A percentile compares a stretch with the other conserved stretches of the same genome.
These are phyloP conservation scores for Picus viridis DNA, from an alignment of 2,797 vertebrate species.

Conservation along the genomic window DNA sequence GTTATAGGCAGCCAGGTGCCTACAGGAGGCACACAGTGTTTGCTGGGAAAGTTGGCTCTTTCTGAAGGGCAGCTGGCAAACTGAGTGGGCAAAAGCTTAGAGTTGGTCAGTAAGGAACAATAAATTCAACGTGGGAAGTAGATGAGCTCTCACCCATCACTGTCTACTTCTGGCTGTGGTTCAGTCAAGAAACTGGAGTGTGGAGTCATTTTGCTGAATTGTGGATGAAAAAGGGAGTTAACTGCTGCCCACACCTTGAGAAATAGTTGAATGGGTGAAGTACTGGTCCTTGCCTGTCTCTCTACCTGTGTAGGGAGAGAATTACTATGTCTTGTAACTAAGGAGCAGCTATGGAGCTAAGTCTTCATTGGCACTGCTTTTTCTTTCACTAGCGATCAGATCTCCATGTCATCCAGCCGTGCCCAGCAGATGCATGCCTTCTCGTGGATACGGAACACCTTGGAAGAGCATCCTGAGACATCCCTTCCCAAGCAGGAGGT, in stretches of 20 bases:
- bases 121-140: neutral
- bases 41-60: neutral
- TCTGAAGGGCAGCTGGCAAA: neutral
- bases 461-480: slow-evolving; percentile 97
- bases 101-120: neutral
- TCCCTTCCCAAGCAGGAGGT: slow-evolving; percentile 99
- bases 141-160: neutral
- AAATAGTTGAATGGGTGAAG: neutral
- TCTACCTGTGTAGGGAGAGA: neutral
- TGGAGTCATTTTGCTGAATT: neutral
- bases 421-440: slow-evolving; percentile 97
- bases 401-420: slow-evolving; percentile 92
- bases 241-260: neutral
- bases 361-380: neutral
- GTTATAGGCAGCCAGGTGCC: neutral
- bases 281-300: neutral
- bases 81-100: neutral
- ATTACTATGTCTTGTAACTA: neutral
- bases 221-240: neutral
- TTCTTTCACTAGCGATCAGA: slow-evolving; percentile 86
- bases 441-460: slow-evolving; percentile 95
- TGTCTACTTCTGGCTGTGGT: accelerated
- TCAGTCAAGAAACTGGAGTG: neutral
- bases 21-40: neutral
- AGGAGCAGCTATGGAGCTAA: neutral